Conservation (phyloP, 2,888 invertebrate species). For the Lycophotia porphyrea region DNA sequence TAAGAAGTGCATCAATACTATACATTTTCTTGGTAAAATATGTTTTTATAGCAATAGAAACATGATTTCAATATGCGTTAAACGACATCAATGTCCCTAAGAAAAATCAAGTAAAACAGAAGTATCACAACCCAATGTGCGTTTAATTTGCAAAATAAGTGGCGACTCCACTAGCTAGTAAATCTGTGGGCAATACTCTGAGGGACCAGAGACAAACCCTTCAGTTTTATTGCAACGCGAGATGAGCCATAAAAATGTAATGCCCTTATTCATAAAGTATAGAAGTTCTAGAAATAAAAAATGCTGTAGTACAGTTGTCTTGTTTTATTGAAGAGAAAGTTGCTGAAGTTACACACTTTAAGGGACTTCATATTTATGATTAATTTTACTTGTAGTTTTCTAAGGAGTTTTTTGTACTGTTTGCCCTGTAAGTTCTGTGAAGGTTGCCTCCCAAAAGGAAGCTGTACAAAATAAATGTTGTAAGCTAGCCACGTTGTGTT, state of each 20-base stretch:
- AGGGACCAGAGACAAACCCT: constrained; percentile 44
- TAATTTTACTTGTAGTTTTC: constrained; percentile 1
- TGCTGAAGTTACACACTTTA: not conserved
- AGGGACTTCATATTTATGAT: not conserved
- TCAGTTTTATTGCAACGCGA: constrained; percentile 49
- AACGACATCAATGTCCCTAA: not conserved
- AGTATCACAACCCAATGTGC: constrained; percentile 25
- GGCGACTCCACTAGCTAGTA: constrained; percentile 3
- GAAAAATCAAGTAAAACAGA: not conserved
- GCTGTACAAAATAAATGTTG: not conserved
- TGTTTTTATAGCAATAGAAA: not conserved
- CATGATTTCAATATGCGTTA: not conserved
- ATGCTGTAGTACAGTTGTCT: constrained; percentile 48
- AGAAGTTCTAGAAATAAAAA: constrained; percentile 53
- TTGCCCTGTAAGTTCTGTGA: not conserved
- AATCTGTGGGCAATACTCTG: constrained; percentile 58
- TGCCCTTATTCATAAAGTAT: constrained; percentile 57
- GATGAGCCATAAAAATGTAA: constrained; percentile 57
- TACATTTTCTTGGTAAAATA: not conserved
- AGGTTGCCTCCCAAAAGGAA: not conserved
- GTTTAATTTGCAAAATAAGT: not conserved
- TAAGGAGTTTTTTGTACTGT: not conserved
- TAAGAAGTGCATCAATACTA: not conserved
- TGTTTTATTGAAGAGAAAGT: constrained; percentile 40
- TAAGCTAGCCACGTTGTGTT: not conserved